These are phyloP conservation scores for Oplegnathus fasciatus DNA, from an alignment of 2,113 vertebrate species.

Conservation along the genomic window DNA sequence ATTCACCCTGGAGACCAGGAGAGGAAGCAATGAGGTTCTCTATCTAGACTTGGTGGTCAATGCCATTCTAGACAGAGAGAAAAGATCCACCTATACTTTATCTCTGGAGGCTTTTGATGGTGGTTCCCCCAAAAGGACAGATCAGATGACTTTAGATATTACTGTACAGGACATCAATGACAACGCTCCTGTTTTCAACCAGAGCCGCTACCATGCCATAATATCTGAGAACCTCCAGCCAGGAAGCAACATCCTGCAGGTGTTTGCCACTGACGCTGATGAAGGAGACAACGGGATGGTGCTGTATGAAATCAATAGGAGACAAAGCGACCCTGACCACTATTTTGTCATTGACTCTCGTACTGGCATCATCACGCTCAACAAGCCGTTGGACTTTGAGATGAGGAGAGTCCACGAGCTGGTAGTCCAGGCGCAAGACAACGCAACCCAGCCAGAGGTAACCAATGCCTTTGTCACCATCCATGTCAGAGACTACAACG, in stretches of 20 bases:
- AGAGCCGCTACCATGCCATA: conserved; percentile 95
- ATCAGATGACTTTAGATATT: conserved; percentile 91
- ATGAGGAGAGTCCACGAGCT: conserved; percentile 94
- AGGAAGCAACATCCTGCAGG: conserved; percentile 94
- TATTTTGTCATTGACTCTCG: conserved; percentile 93
- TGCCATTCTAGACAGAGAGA: conserved; percentile 91
- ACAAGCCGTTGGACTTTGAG: conserved; percentile 95
- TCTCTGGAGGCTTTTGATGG: conserved; percentile 95
- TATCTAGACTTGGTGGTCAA: conserved; percentile 93
- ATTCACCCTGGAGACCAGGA: conserved; percentile 92
- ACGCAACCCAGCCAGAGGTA: conserved; percentile 93
- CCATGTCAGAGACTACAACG: conserved; percentile 96
- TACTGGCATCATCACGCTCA: conserved; percentile 92
- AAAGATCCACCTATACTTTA: conserved; percentile 89
- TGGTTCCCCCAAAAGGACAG: conserved; percentile 90
- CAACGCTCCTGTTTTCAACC: conserved; percentile 96
- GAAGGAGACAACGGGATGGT: conserved; percentile 94
- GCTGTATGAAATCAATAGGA: conserved; percentile 95
- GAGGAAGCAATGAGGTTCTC: conserved; percentile 89
- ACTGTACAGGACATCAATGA: conserved; percentile 95
- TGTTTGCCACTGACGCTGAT: conserved; percentile 93
- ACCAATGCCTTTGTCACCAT: conserved; percentile 98
- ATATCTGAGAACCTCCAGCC: conserved; percentile 95
- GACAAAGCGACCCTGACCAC: conserved; percentile 94
- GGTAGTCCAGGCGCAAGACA: conserved; percentile 95